Percentiles rank a stretch among this genome's conserved stretches.
Evolutionary conservation across 2,797 vertebrate species (phyloP).

Genomic region (Nyctalus aviator): DNA sequence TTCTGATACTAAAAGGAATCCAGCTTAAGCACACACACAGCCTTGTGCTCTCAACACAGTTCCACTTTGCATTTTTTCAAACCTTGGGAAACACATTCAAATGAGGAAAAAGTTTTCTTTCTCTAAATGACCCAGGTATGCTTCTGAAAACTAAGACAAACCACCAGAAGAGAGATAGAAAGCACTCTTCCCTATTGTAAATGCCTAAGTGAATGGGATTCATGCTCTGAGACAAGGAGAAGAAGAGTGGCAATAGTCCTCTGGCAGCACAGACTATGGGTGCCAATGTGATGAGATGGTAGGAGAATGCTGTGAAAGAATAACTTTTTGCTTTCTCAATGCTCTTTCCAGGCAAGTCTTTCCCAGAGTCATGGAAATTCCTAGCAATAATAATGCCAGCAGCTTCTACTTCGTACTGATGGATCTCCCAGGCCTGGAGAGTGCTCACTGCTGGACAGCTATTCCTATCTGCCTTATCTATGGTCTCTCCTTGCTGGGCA

Average conservation of each 20-base stretch:
- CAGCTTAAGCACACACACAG: neutral
- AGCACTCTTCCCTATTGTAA: neutral
- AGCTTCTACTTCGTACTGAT: conserved; percentile 72
- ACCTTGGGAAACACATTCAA: neutral
- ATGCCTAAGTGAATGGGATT: rapidly evolving
- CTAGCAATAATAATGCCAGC: conserved; percentile 29
- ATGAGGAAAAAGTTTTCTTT: neutral
- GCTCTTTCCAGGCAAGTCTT: neutral
- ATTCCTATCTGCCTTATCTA: conserved; percentile 68
- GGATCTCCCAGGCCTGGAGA: conserved; percentile 67
- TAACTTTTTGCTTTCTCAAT: neutral
- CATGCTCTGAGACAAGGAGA: neutral
- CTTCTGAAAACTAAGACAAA: neutral
- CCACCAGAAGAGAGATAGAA: neutral
- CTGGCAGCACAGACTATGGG: rapidly evolving
- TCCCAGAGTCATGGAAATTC: conserved; percentile 10
- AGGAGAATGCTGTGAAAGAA: neutral
- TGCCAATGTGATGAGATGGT: neutral
- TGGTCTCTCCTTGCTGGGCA: conserved; percentile 68
- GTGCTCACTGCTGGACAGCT: conserved; percentile 63
- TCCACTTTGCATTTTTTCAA: neutral
- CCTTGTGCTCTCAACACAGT: neutral
- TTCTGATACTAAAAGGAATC: neutral
- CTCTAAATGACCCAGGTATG: neutral
- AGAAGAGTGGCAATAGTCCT: neutral